These are phyloP conservation scores for Ophiodon elongatus DNA, from an alignment of 2,113 vertebrate genomes.

Conservation along the genomic window DNA sequence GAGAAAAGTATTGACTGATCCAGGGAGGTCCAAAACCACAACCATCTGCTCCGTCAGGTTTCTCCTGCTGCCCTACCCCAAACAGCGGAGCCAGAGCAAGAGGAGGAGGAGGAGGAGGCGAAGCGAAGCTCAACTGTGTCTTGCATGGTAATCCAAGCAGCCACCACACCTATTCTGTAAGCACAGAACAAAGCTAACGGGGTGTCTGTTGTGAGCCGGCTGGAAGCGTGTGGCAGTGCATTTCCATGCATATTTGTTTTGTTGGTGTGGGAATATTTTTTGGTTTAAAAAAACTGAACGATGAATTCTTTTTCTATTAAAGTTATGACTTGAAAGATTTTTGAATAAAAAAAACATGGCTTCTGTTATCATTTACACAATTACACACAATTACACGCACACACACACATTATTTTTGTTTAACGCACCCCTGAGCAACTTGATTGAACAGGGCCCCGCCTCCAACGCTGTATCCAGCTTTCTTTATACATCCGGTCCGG, in stretches of 20 bases:
- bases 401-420: too few relatives aligned
- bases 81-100: conserved; percentile 2
- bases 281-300: background rate
- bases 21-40: conserved; percentile 1
- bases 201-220: background rate
- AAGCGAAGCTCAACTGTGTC: background rate
- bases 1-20: conserved; percentile 6
- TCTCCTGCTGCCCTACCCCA: conserved; percentile 11
- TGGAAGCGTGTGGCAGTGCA: background rate
- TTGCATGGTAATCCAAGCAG: conserved; percentile 20
- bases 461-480: too few relatives aligned
- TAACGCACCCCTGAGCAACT: too few relatives aligned
- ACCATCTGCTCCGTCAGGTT: conserved; percentile 15
- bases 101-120: background rate
- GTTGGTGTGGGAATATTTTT: background rate
- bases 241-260: too few relatives aligned
- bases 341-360: background rate
- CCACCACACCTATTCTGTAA: conserved; percentile 1
- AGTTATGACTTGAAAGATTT: background rate
- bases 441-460: too few relatives aligned
- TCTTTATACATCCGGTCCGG: too few relatives aligned
- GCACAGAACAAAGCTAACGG: conserved; percentile 3
- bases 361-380: background rate
- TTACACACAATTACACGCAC: background rate
- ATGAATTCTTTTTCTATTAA: background rate